A percentile compares a stretch with the other conserved stretches of the same genome.
Conservation (phyloP, 2,888 invertebrate species). For the Cetonia aurata region DNA sequence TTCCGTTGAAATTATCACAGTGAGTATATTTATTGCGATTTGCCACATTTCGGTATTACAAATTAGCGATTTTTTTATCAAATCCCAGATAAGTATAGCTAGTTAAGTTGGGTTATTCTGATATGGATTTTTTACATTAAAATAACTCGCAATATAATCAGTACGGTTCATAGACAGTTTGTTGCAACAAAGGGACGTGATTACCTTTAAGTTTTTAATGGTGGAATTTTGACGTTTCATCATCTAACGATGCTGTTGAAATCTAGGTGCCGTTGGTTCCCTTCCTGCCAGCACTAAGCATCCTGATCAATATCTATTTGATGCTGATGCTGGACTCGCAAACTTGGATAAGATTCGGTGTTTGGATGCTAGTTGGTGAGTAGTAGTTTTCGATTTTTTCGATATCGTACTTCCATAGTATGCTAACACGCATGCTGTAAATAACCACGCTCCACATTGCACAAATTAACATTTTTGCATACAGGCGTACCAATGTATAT, state of each 20-base stretch:
- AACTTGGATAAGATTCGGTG: slow-evolving; percentile 87
- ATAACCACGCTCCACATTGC: slow-evolving; percentile 56
- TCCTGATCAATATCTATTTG: slow-evolving; percentile 85
- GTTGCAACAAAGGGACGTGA: too few relatives aligned
- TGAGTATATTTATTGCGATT: too few relatives aligned
- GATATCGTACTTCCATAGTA: not conserved
- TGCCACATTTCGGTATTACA: too few relatives aligned
- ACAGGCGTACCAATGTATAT: slow-evolving; percentile 63
- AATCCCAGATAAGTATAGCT: too few relatives aligned
- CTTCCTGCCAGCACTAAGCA: slow-evolving; percentile 83
- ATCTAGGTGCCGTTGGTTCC: slow-evolving; percentile 87
- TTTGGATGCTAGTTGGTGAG: slow-evolving; percentile 87
- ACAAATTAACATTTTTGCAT: slow-evolving; percentile 53
- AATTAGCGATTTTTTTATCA: too few relatives aligned
- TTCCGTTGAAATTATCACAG: too few relatives aligned
- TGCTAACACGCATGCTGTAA: slow-evolving; percentile 55
- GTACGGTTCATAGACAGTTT: too few relatives aligned
- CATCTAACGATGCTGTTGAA: slow-evolving; percentile 25
- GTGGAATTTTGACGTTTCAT: not conserved
- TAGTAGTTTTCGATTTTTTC: slow-evolving; percentile 40
- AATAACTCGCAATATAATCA: too few relatives aligned
- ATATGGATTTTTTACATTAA: too few relatives aligned
- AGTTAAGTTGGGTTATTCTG: too few relatives aligned
- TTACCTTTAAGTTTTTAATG: too few relatives aligned
- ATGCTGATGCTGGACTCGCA: slow-evolving; percentile 83